Base-by-base conservation (phyloP, 2,888 invertebrate genomes). In the Agrochola lota region DNA sequence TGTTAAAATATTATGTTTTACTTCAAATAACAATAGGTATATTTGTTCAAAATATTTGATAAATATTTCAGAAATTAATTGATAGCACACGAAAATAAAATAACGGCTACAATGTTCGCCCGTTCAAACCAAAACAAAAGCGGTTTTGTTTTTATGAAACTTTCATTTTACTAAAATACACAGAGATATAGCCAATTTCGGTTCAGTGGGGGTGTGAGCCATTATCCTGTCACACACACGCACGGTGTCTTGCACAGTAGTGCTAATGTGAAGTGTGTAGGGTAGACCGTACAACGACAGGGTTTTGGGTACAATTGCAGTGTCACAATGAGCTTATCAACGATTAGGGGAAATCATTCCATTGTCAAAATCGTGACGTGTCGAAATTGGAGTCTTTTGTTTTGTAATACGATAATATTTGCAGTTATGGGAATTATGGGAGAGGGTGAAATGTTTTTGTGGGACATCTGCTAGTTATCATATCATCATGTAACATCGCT, bases 181-280 rank as follows among this genome's bases (percentile, higher is more conserved):
- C 91, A 91, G 84, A 92, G 90, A 93, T 94, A 94, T 93, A 93
- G 91, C 91, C 91, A 93, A 94, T 94, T 94, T 93, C 81, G 83
- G 83, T 90, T 86, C 87, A 90, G 87, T 81, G 91, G 92, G 95
- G 96, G 96, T 93, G 96, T 95, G 92, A 94, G 94, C 93, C 92
- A 96, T 96, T 96, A 95, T 95, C 89, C 95, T 95, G 96, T 96
- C 96, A 96, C 88, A 91, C 82, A 90, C 96, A 96, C 93, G 94
- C 93, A 91, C 91, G 91, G 91, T 90, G 92, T 93, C 92, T 89
- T 91, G 91, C 90, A 91, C 88, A 85, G 84, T 80, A 70, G 78
- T 83, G 77, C 69, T 84, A 85, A 88, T 85, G 62, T 87, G 62
- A 69, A 87, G 78, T 85, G 78, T 68, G 69, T 72, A 43, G 66